Evolutionary conservation across 2,113 vertebrate species (phyloP).

Genomic region (Albula goreensis): DNA sequence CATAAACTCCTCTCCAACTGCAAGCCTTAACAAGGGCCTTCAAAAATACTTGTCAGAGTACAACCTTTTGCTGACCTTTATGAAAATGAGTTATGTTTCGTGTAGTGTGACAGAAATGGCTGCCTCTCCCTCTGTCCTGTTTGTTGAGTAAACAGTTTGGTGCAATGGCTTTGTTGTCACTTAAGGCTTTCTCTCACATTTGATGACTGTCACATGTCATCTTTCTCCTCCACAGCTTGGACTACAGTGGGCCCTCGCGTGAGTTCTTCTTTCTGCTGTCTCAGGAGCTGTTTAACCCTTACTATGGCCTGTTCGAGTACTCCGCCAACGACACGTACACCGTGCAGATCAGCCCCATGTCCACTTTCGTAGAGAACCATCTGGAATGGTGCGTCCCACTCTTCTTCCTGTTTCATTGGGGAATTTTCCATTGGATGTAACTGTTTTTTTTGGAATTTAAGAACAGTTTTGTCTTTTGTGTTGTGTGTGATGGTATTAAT

Average conservation of each 20-base stretch:
- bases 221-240: constrained; percentile 70
- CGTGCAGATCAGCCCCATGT: constrained; percentile 92
- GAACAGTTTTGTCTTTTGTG: too few relatives aligned
- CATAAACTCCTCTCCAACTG: too few relatives aligned
- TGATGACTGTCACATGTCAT: neutral
- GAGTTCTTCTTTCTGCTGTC: constrained; percentile 92
- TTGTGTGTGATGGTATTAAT: too few relatives aligned
- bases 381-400: constrained; percentile 78
- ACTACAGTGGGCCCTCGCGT: constrained; percentile 87
- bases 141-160: too few relatives aligned
- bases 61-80: too few relatives aligned
- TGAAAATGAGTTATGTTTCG: too few relatives aligned
- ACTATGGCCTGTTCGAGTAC: constrained; percentile 89
- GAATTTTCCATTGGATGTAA: too few relatives aligned
- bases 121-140: neutral
- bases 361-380: constrained; percentile 88
- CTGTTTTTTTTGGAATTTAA: too few relatives aligned
- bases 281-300: constrained; percentile 91
- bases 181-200: neutral
- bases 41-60: too few relatives aligned
- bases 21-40: too few relatives aligned
- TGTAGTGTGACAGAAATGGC: too few relatives aligned
- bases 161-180: too few relatives aligned
- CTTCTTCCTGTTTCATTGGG: neutral
- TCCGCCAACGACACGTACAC: constrained; percentile 90